Base-by-base conservation (phyloP, 2,797 vertebrate species). In the Hippopotamyrus pictus region DNA sequence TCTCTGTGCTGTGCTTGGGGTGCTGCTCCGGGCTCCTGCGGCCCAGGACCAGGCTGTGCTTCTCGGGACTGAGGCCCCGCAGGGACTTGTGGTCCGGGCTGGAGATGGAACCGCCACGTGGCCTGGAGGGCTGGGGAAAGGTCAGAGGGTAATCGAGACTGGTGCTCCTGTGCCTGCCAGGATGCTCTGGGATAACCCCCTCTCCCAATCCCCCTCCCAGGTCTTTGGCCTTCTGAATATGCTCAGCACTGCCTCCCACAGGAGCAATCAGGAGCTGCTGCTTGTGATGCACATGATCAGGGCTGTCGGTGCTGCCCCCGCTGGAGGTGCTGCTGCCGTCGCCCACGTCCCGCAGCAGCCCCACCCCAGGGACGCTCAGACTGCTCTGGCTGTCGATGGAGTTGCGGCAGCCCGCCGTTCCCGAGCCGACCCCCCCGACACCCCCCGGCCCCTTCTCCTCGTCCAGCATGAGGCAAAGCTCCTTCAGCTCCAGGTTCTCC, bases 271-370 rank as follows among this genome's bases (percentile, higher is more conserved):
- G 91, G 90, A 97, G 95, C 88, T 96, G 89, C 93, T 95, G 98
- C 89, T 98, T 98, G 37, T 98, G 97, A 89, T 98, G 98, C 33
- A 92, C 92, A 89, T 96, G 95, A 90, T 99, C 98, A 0, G 98
- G 97, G 94, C 98, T 99, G 93, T 99, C 98, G 0, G 97, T 98
- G 89, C 98, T 98, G 22, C 98, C 98, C 0, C 97, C 96, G 50
- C 98, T 99, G 25, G 98, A 99, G 57, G 98, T 99, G 92, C 98
- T 99, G 91, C 98, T 99, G 85, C 98, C 98, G 0, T 99, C 98
- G 0, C 98, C 98, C 0, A 98, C 97, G 2, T 99, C 98, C 90
- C 98, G 95, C 82, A 98, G 94, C 8, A 97, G 97, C 0, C 97
- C 93, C 0, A 95, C 94, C 0, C 97, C 94, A 0, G 96, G 93